phyloP scores from a whole-genome alignment of 1,140 invertebrate genomes.

The Drosophila saltans region DNA sequence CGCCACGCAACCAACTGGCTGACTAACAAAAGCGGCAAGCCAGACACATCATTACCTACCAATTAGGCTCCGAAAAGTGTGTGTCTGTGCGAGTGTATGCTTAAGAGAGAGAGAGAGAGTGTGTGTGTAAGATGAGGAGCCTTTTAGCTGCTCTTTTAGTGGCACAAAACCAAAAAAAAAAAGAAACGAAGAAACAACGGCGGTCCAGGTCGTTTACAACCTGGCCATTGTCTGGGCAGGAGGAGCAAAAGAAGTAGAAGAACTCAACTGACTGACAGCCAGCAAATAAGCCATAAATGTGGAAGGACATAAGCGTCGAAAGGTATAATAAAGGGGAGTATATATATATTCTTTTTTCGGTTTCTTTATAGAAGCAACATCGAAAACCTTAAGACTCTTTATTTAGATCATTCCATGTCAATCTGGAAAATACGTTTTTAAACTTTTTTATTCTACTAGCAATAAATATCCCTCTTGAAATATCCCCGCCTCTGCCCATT shows the following conservation, averaged over 20 bases:
- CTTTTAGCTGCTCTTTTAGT: slow-evolving; percentile 58
- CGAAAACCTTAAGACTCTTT: too few species aligned
- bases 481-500: background rate
- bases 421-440: too few species aligned
- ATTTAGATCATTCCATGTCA: too few species aligned
- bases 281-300: slow-evolving; percentile 78
- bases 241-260: background rate
- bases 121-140: slow-evolving; percentile 17
- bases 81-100: slow-evolving; percentile 42
- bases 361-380: too few species aligned
- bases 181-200: slow-evolving; percentile 19
- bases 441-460: too few species aligned
- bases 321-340: background rate
- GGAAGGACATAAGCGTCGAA: slow-evolving; percentile 13
- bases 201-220: slow-evolving; percentile 58
- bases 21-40: slow-evolving; percentile 71
- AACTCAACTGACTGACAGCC: slow-evolving; percentile 61
- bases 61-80: slow-evolving; percentile 74
- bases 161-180: slow-evolving; percentile 55
- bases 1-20: slow-evolving; percentile 56
- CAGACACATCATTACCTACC: slow-evolving; percentile 83
- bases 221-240: slow-evolving; percentile 26
- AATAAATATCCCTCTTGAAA: background rate
- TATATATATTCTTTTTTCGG: background rate
- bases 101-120: slow-evolving; percentile 14